These are phyloP conservation scores for Aphis craccivora DNA, from an alignment of 1,140 invertebrate species.

Conservation along the genomic window DNA sequence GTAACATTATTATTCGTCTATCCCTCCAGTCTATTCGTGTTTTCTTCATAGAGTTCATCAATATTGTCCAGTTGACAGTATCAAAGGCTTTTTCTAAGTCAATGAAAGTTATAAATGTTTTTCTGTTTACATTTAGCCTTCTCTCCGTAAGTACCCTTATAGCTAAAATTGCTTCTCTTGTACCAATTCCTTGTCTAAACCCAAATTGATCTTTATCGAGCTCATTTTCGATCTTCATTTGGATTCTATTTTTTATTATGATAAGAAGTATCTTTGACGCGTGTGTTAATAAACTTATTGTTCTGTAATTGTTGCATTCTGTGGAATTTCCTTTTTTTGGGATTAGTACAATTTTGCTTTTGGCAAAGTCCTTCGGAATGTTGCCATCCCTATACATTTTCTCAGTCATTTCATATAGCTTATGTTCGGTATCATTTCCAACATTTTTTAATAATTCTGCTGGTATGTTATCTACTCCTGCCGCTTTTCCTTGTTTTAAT, in stretches of 20 bases:
- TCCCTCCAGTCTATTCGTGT: slow-evolving; percentile 54
- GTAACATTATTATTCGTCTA: slow-evolving; percentile 43
- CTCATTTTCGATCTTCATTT: slow-evolving; percentile 40
- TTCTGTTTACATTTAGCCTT: slow-evolving; percentile 53
- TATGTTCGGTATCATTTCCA: too few relatives aligned
- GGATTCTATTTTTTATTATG: slow-evolving; percentile 30
- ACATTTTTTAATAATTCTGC: slow-evolving; percentile 41
- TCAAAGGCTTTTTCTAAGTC: slow-evolving; percentile 55
- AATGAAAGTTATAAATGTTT: slow-evolving; percentile 51
- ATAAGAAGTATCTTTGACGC: too few relatives aligned
- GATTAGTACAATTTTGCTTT: neutral
- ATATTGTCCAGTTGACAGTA: slow-evolving; percentile 26
- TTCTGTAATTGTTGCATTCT: neutral
- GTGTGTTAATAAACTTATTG: too few relatives aligned
- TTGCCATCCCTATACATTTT: neutral
- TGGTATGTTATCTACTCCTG: slow-evolving; percentile 31
- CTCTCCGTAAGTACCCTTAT: slow-evolving; percentile 43
- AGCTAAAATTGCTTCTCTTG: slow-evolving; percentile 49
- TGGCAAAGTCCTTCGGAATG: neutral
- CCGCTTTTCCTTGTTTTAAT: slow-evolving; percentile 43
- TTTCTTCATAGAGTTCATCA: slow-evolving; percentile 45
- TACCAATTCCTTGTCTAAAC: slow-evolving; percentile 52
- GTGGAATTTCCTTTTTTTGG: neutral
- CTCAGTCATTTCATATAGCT: neutral
- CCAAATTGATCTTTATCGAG: slow-evolving; percentile 54